Evolutionary conservation across 2,888 invertebrate genomes (phyloP), one percentile per base, ranked within the genome.

Genomic region (Zaprionus bogoriensis): DNA sequence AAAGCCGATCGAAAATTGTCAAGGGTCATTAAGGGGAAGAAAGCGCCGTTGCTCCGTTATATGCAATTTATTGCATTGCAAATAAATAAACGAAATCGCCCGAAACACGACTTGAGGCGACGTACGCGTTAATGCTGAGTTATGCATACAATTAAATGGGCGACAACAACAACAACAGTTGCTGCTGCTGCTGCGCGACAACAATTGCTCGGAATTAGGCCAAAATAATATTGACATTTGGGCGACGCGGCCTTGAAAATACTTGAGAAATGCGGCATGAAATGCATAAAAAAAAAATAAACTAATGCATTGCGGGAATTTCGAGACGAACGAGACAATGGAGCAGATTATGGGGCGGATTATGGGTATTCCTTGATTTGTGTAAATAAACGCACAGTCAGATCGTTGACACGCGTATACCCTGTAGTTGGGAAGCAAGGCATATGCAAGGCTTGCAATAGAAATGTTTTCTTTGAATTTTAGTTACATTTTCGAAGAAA

Each of bases 61-160:
- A 53, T 53, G 60, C 57, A 85, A 82, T 78, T 78, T 78, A 79
- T 76, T 68, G 83, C 67, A 72, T 58, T 61, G 80, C 64, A 77
- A 83, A 78, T 83, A 77, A 78, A 80, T 83, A 62, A 58, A 67
- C 57, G 54, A 79, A 69, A 85, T 59, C 63, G 53, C 47, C 60
- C 39, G n/a, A 42, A 45, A 17, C 19, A 10, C 3, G 10, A 1
- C 27, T 27, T 10, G 27, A 10, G 3, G 27, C 10, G 9, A 10
- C 12, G 14, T n/a, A 41, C 9, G 53, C n/a, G 20, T 64, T 60
- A 86, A 80, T 71, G 78, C 85, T 66, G 66, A 80, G 57, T 83
- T 80, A 83, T 80, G 65, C 65, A 73, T 60, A 45, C 50, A 63
- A 73, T 67, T 59, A 67, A 60, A 59, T 9, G 9, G 14, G 32